Percentiles rank a stretch among this genome's conserved stretches.
These are phyloP conservation scores for Bembecia ichneumoniformis DNA, from an alignment of 2,888 invertebrate species.

Conservation along the genomic window DNA sequence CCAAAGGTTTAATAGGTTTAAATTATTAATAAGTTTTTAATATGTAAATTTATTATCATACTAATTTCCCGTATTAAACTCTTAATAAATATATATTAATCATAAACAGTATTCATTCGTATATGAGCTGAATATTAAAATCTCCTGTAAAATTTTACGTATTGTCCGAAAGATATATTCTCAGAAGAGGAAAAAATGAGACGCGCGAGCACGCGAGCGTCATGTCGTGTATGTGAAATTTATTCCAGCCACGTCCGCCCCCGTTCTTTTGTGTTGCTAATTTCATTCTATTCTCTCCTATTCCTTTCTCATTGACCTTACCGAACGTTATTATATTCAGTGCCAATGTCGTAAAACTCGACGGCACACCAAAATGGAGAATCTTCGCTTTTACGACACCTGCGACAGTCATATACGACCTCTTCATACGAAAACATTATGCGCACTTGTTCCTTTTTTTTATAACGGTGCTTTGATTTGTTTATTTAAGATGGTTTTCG, in stretches of 20 bases:
- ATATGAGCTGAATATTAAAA: no score
- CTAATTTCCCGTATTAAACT: no score
- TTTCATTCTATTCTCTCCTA: constrained; percentile 46
- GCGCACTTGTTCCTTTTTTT: not conserved
- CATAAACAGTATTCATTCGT: no score
- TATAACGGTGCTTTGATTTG: not conserved
- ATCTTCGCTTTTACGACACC: not conserved
- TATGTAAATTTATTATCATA: no score
- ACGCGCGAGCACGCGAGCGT: constrained; percentile 11
- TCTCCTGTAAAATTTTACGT: no score
- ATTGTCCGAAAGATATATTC: no score
- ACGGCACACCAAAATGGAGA: not conserved
- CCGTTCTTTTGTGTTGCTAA: constrained; percentile 49
- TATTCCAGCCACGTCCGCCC: constrained; percentile 37
- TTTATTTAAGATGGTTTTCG: no score
- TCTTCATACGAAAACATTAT: not conserved
- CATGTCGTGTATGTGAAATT: constrained; percentile 30
- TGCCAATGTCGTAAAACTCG: constrained; percentile 18
- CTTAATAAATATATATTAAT: no score
- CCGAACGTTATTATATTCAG: constrained; percentile 25
- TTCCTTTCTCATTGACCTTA: constrained; percentile 33
- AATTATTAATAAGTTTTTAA: no score
- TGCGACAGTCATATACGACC: not conserved
- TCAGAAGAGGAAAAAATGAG: constrained; percentile 2
- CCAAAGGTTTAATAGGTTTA: no score